Percentiles rank a stretch among this genome's conserved stretches.
Conservation (phyloP, 2,888 invertebrate genomes). For the Sminthurides aquaticus region DNA sequence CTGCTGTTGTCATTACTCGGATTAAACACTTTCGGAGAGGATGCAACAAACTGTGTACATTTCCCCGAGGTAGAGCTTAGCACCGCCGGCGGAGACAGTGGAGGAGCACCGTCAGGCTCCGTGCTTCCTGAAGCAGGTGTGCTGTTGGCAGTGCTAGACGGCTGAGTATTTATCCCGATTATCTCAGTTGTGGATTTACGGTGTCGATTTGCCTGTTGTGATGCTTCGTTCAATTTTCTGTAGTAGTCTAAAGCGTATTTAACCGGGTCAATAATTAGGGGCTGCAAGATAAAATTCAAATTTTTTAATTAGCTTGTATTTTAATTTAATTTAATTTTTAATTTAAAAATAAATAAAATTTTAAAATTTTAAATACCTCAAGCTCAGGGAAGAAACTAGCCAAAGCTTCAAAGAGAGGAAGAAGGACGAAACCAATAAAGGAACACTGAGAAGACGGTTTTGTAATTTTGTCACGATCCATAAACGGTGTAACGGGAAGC, state of each 20-base stretch:
- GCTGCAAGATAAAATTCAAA: constrained; percentile 47
- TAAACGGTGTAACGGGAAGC: constrained; percentile 74
- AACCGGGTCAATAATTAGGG: constrained; percentile 57
- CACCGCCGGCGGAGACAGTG: too few species aligned
- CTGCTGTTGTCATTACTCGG: constrained; percentile 5
- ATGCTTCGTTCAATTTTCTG: constrained; percentile 56
- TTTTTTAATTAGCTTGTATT: not conserved
- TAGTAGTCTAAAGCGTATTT: constrained; percentile 58
- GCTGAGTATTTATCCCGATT: constrained; percentile 8
- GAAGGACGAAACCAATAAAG: constrained; percentile 70
- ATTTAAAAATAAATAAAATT: too few species aligned
- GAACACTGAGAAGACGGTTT: constrained; percentile 76
- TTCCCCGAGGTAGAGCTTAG: too few species aligned
- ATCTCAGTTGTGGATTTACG: constrained; percentile 53
- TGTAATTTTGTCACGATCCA: constrained; percentile 73
- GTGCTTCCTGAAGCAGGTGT: not conserved
- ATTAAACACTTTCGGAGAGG: too few species aligned
- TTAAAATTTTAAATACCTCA: too few species aligned
- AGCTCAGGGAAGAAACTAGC: constrained; percentile 66
- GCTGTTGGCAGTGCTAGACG: not conserved
- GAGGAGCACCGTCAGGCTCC: not conserved
- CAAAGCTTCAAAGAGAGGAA: constrained; percentile 71
- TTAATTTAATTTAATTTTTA: constrained; percentile 2
- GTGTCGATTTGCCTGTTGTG: constrained; percentile 55
- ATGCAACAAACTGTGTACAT: too few species aligned